phyloP scores from a whole-genome alignment of 2,797 vertebrate species.

The Vireo griseus region DNA sequence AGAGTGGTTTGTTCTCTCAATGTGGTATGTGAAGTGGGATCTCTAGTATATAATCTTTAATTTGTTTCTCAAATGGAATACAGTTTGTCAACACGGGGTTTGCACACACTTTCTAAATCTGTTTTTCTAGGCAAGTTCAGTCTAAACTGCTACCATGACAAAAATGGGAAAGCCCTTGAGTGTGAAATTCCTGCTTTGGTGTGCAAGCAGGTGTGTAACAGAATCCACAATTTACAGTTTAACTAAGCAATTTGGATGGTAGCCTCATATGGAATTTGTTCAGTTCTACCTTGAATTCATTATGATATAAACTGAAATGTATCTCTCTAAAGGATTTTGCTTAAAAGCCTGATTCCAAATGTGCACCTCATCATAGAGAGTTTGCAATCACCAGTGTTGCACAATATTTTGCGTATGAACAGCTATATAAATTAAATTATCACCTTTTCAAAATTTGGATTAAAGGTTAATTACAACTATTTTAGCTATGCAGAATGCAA shows the following conservation, averaged over 20 bases:
- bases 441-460: conserved; percentile 2
- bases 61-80: background rate
- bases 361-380: background rate
- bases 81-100: background rate
- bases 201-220: background rate
- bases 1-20: background rate
- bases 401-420: conserved; percentile 24
- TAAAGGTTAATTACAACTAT: conserved; percentile 57
- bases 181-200: background rate
- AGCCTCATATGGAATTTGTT: background rate
- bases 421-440: conserved; percentile 34
- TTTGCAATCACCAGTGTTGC: conserved; percentile 7
- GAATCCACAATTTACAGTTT: background rate
- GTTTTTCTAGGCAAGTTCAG: background rate
- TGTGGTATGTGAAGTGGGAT: background rate
- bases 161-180: background rate
- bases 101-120: background rate
- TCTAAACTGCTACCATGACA: background rate
- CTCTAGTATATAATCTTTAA: background rate
- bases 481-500: conserved; percentile 37
- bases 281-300: background rate
- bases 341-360: background rate
- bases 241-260: background rate
- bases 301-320: background rate
- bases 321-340: background rate